Evolutionary conservation across 2,888 invertebrate genomes (phyloP), one percentile per base, ranked within the genome.

Genomic region (Drosophila greeni): DNA sequence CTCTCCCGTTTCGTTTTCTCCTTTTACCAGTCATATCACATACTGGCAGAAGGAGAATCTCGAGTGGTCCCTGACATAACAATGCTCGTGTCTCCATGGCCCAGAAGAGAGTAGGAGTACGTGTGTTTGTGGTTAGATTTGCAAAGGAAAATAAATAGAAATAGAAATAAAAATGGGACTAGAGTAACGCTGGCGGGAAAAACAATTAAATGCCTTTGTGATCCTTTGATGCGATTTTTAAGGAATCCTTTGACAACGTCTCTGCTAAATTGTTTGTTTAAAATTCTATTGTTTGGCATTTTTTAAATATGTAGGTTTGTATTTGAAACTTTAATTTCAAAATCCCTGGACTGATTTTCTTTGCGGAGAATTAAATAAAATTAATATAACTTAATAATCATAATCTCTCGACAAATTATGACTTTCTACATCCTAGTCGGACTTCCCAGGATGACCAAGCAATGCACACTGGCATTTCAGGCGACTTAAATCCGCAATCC

Each of bases 31-130:
- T 24, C 53, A 52, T 52, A 52, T 65, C 61, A 42, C 34, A 65
- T 48, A 16, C 42, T 11, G 37, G 39, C 18, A 37, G 12, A 14
- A 29, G 56, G 11, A 24, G 39, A 18, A 16, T 11, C 33, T 66
- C 31, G n/a, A 53, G 66, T 54, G 66, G 24, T 57, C 14, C 42
- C 66, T 66, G 55, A 64, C 66, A 64, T 49, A 66, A 66, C 57
- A 66, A 56, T 56, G 64, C 55, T 55, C 55, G 18, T 43, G 48
- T 56, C 65, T 49, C 33, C 42, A 34, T 29, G 57, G 31, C 12
- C 33, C 52, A 20, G 29, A 31, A 60, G 43, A n/a, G 31, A 31
- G 31, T 4, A 14, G 6, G 33, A 33, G 61, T 49, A 14, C 5
- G 39, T 33, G 24, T 9, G 43, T 59, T 65, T 65, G 33, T 49